Conservation (phyloP, 2,888 invertebrate species). For the Eumerus sabulonum region DNA sequence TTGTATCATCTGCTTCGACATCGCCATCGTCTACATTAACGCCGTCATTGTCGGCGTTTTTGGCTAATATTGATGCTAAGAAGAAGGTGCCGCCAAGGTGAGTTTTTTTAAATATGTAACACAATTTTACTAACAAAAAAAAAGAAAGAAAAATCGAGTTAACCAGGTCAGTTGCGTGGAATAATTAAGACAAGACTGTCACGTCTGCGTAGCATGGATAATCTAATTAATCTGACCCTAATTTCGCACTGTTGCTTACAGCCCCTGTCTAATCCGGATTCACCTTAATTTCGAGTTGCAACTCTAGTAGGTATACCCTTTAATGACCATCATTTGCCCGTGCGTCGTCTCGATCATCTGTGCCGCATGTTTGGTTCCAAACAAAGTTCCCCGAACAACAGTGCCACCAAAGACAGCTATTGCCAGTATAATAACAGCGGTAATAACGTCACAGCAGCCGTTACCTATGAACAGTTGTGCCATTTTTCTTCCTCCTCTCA, state of each 20-base stretch:
- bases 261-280: conserved; percentile 50
- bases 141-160: too few species aligned
- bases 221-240: conserved; percentile 47
- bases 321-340: conserved; percentile 55
- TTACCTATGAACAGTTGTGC: conserved; percentile 65
- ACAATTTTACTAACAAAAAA: too few species aligned
- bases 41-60: conserved; percentile 80
- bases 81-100: conserved; percentile 85
- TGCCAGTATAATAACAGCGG: too few species aligned
- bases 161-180: too few species aligned
- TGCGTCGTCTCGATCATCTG: conserved; percentile 12
- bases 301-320: conserved; percentile 19
- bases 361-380: conserved; percentile 5
- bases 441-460: conserved; percentile 48
- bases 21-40: conserved; percentile 75
- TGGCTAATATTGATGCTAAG: conserved; percentile 80
- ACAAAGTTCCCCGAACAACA: conserved; percentile 35
- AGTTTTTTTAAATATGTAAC: conserved; percentile 57
- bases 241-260: conserved; percentile 29
- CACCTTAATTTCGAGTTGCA: conserved; percentile 51
- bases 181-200: too few species aligned
- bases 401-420: conserved; percentile 22
- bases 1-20: conserved; percentile 67
- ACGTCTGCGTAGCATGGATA: too few species aligned
- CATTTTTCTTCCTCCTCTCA: conserved; percentile 26